Evolutionary conservation across 2,113 vertebrate species (phyloP).

Genomic region (Leucopsar rothschildi): DNA sequence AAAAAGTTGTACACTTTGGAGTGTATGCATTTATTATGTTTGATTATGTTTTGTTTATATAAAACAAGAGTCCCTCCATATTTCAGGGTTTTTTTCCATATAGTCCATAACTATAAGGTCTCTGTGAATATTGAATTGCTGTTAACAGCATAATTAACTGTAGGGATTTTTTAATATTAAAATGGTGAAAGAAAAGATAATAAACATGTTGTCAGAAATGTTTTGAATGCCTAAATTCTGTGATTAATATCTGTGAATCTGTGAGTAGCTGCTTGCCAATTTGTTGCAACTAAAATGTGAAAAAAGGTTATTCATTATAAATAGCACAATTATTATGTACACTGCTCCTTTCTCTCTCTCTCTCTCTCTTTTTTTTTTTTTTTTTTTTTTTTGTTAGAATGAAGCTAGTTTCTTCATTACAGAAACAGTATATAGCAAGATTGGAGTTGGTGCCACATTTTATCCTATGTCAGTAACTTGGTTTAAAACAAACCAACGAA

Average conservation of each 20-base stretch:
- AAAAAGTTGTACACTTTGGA: not conserved
- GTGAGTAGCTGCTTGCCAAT: not conserved
- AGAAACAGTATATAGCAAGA: not conserved
- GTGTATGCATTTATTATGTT: not conserved
- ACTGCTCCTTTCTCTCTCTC: not conserved
- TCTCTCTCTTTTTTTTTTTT: accelerated
- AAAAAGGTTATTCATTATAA: conserved; percentile 21
- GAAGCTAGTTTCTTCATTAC: not conserved
- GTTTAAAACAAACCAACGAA: not conserved
- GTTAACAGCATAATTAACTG: not conserved
- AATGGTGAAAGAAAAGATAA: not conserved
- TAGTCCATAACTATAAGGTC: not conserved
- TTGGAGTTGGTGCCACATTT: not conserved
- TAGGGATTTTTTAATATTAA: not conserved
- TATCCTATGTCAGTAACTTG: not conserved
- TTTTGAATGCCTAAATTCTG: not conserved
- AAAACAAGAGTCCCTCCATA: not conserved
- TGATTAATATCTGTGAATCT: conserved; percentile 38
- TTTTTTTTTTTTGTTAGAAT: not conserved
- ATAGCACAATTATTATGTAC: not conserved
- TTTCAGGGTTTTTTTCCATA: not conserved
- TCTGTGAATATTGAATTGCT: not conserved
- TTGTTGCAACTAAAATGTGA: conserved; percentile 10
- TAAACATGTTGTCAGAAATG: not conserved
- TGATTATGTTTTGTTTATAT: not conserved